Evolutionary conservation across 2,888 invertebrate genomes (phyloP), one percentile per base, ranked within the genome.

Genomic region (Thysanoteuthis rhombus): DNA sequence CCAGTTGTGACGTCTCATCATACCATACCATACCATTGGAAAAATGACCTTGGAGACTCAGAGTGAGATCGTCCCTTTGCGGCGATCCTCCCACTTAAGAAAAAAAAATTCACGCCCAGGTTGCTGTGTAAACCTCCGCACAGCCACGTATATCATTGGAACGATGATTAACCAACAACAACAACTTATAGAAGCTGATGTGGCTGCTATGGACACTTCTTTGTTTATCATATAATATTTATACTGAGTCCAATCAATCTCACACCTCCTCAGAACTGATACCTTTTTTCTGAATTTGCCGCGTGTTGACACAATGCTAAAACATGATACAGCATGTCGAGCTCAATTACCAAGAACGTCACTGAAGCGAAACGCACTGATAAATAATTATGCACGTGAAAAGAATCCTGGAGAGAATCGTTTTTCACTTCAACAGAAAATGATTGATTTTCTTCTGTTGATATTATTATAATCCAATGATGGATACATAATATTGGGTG

Each of bases 151-250:
- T n/a, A n/a, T n/a, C n/a, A n/a, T n/a, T n/a, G n/a, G n/a, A n/a
- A n/a, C n/a, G n/a, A n/a, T n/a, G n/a, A n/a, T n/a, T n/a, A n/a
- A n/a, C n/a, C n/a, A n/a, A n/a, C n/a, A n/a, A n/a, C n/a, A n/a
- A n/a, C n/a, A 42, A 52, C 22, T 52, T 25, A 25, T 25, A 22
- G 22, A 22, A 52, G 22, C 93, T 94, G 95, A 25, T 75, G n/a
- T 36, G 12, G 75, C 36, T 36, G n/a, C 16, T 36, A 75, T 19
- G n/a, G n/a, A 75, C n/a, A 75, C n/a, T 75, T 75, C 10, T 36
- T 16, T 16, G 16, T 75, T n/a, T 10, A 75, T 16, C 32, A 36
- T 75, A 4, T 75, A 75, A 75, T 75, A n/a, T 75, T 75, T 10
- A 75, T 75, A n/a, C 19, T 75, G 10, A 28, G 25, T 28, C 28